Conservation (phyloP, 1,140 invertebrate species). For the Paracyclopina nana region DNA sequence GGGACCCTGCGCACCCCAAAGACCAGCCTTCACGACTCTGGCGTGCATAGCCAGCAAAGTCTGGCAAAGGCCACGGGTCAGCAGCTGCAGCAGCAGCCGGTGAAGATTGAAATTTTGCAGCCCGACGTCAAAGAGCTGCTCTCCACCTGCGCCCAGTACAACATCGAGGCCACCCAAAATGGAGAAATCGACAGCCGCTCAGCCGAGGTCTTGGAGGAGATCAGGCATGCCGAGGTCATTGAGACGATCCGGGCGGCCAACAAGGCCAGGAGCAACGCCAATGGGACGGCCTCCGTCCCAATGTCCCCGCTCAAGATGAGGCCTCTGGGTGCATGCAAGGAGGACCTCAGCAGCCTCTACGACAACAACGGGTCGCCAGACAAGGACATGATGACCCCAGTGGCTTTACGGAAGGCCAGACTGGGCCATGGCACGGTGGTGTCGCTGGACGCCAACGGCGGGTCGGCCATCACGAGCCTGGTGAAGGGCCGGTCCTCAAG, state of each 20-base stretch:
- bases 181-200: constrained; percentile 1
- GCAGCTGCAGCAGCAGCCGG: too few relatives aligned
- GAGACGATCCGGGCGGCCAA: constrained; percentile 1
- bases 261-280: not conserved
- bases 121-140: constrained; percentile 4
- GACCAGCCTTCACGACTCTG: not conserved
- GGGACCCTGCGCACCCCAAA: not conserved
- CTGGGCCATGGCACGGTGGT: constrained; percentile 1
- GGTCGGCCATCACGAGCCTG: not conserved
- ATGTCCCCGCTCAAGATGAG: not conserved
- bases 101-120: constrained; percentile 1
- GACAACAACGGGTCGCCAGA: not conserved
- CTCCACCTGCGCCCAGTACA: constrained; percentile 7
- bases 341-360: not conserved
- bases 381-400: not conserved
- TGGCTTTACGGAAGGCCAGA: not conserved
- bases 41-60: not conserved
- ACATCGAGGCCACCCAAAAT: not conserved
- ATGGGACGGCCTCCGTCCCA: not conserved
- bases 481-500: not conserved
- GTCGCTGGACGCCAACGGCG: not conserved
- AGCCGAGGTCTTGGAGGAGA: constrained; percentile 1
- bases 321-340: not conserved
- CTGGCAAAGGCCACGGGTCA: not conserved
- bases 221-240: constrained; percentile 7